phyloP scores from a whole-genome alignment of 2,888 invertebrate species.

The Chrysotoxum bicinctum region DNA sequence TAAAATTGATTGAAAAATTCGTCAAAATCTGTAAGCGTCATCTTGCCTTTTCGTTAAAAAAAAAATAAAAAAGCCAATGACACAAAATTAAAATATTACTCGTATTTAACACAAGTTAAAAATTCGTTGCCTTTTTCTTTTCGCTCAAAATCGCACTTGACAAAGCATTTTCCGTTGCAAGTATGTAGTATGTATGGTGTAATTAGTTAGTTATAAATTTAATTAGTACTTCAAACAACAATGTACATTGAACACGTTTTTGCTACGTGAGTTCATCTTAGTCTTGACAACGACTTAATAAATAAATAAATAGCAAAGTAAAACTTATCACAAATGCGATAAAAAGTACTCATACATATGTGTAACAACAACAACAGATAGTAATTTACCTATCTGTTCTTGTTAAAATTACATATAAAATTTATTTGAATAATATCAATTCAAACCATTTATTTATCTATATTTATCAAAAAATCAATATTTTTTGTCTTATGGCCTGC shows the following conservation, averaged over 20 bases:
- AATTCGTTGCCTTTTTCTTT: fast-evolving
- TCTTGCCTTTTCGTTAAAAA: too few species aligned
- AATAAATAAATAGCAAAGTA: neutral
- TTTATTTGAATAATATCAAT: too few species aligned
- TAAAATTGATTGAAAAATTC: too few species aligned
- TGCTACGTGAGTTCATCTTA: neutral
- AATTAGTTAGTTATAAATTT: neutral
- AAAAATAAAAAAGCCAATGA: too few species aligned
- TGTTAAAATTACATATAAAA: too few species aligned
- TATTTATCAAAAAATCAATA: too few species aligned
- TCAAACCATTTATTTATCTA: too few species aligned
- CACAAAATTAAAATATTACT: too few species aligned
- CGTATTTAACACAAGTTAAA: neutral
- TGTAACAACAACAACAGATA: too few species aligned
- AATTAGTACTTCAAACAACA: neutral
- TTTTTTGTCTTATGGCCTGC: too few species aligned
- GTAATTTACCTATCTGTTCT: too few species aligned
- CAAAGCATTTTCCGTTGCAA: neutral
- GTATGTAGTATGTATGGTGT: neutral
- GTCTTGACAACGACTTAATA: neutral
- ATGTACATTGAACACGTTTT: neutral
- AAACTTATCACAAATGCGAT: neutral
- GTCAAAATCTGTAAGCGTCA: too few species aligned
- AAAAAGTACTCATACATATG: neutral
- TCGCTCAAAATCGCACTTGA: neutral